A percentile compares a stretch with the other conserved stretches of the same genome.
Conservation (phyloP, 2,113 vertebrate species). For the Trematomus loennbergii region DNA sequence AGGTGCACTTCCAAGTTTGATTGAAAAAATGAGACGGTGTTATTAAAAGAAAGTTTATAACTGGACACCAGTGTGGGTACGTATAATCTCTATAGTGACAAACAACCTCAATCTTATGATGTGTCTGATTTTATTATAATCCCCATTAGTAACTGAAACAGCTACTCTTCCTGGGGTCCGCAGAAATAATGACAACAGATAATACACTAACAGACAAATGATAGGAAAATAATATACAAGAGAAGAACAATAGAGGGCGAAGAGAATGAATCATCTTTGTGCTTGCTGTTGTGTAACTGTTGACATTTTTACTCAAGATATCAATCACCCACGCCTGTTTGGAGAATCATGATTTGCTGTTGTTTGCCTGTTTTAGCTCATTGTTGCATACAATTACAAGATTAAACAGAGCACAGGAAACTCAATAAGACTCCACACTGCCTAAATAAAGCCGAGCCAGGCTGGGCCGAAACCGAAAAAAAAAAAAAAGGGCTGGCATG, state of each 20-base stretch:
- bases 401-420: conserved; percentile 25
- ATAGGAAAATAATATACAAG: background rate
- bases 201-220: no score
- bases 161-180: no score
- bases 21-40: conserved; percentile 6
- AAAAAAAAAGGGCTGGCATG: conserved; percentile 32
- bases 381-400: conserved; percentile 25
- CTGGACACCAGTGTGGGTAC: background rate
- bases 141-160: no score
- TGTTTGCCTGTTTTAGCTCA: conserved; percentile 54
- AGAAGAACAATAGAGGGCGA: background rate
- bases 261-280: conserved; percentile 36
- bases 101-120: conserved; percentile 1
- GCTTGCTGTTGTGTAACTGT: conserved; percentile 57
- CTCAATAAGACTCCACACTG: background rate
- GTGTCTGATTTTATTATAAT: no score
- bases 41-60: conserved; percentile 22
- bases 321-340: conserved; percentile 47
- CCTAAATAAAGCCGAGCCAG: conserved; percentile 15
- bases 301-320: conserved; percentile 57
- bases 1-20: conserved; percentile 50
- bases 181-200: no score
- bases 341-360: conserved; percentile 47
- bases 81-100: background rate
- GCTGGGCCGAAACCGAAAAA: conserved; percentile 20